Evolutionary conservation across 2,797 vertebrate species (phyloP), one percentile per base, ranked within the genome.

Genomic region (Anguilla marmorata): DNA sequence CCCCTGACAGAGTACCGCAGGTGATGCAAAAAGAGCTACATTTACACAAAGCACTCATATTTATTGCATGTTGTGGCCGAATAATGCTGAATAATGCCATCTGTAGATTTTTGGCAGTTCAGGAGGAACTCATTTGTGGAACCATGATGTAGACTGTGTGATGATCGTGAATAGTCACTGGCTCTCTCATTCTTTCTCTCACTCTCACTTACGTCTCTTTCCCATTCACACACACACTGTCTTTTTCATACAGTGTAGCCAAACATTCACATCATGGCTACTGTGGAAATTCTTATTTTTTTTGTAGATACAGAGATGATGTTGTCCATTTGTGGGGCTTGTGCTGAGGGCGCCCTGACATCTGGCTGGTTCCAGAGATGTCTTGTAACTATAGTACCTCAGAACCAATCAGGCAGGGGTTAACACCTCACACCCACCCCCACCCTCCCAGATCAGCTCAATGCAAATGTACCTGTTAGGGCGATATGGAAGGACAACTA

Each of bases 1-100:
- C 96, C 97, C 0, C 66, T 97, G 88, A 96, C 96, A 0, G 96
- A 98, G 74, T 98, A 97, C 91, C 94, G 93, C 93, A 99, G 98
- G 98, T 98, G 92, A 84, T 41, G 7, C 56, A 30, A 48, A 24
- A 45, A n/a, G 50, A 19, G 60, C 56, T 1, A 7, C 24, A 69
- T 6, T 54, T 48, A 33, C 41, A 19, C 11, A 60, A 37, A 85
- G 9, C 83, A 58, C 52, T 19, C 3, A 2, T 33, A 21, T 37
- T 69, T n/a, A 79, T 7, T 7, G 5, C 74, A 16, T 4, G 37
- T 45, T 45, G 19, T 79, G 21, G 14, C 74, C 3, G 41, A 41
- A 41, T 41, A 41, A 41, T 41, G 14, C 33, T 37, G 16, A 41
- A 76, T 41, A 76, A 9, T 14, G 33, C 45, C 21, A 50, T 82